Base-by-base conservation (phyloP, 1,140 invertebrate species). In the Nasonia giraulti region DNA sequence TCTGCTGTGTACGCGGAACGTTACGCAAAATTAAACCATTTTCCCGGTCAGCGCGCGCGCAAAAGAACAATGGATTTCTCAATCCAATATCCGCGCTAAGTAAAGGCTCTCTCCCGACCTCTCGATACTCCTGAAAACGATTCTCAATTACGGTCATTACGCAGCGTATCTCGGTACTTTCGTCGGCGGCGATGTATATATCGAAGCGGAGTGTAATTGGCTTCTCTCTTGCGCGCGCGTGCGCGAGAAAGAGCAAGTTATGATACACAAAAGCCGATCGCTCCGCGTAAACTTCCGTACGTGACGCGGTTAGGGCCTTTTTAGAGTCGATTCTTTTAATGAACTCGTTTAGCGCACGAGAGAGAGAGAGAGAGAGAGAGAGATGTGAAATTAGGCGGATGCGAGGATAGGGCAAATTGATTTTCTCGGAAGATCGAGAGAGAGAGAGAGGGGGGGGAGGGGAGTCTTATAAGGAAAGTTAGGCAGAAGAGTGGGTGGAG, bases 111-210 rank as follows among this genome's bases (percentile, higher is more conserved):
- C 55, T 85, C 82, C 87, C 83, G 2, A 27, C 86, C 83, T 83
- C 87, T 86, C 85, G 86, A 86, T 88, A 44, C 55, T 62, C 55
- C 17, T 17, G 55, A 62, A 62, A 62, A n/a, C 55, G 55, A 82
- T 86, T 77, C 87, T 87, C 87, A 87, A 90, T 89, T 90, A 87
- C 87, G 85, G 88, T 89, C 86, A 90, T 90, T 90, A 89, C 89
- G 86, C 86, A 85, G 87, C 85, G 86, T 82, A 88, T 89, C 88
- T 87, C 86, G 82, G 73, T 85, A 55, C 81, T 88, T 86, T 86
- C 85, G 79, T 74, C 80, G 80, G 80, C 40, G 10, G 8, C 75
- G 83, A 78, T 78, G 82, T 83, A 44, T 78, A 83, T 77, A 71
- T 77, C 82, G 44, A n/a, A 71, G n/a, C 2, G 11, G 7, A 33